phyloP scores from a whole-genome alignment of 2,888 invertebrate species.

The Drosophila colorata region DNA sequence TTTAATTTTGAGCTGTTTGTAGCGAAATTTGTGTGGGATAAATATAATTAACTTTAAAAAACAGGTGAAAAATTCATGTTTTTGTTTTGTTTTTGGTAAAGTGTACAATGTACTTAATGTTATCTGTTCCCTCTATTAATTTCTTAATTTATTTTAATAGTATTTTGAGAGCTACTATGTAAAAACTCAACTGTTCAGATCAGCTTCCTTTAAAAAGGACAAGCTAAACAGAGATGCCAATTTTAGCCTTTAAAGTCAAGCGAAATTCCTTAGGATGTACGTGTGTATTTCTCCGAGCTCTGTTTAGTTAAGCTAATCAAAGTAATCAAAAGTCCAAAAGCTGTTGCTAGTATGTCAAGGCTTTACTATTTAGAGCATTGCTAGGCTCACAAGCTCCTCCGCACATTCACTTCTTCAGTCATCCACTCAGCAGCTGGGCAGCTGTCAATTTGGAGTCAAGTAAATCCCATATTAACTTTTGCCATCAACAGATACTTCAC shows the following conservation, averaged over 20 bases:
- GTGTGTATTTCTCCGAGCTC: neutral
- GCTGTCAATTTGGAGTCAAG: constrained; percentile 32
- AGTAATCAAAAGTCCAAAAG: constrained; percentile 34
- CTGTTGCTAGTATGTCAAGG: constrained; percentile 25
- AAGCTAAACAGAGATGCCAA: too few species aligned
- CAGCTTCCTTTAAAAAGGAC: too few species aligned
- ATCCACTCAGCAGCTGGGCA: neutral
- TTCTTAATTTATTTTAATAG: too few species aligned
- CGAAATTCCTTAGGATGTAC: too few species aligned
- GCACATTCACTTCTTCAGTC: neutral
- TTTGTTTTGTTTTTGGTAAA: too few species aligned
- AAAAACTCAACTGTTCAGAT: too few species aligned
- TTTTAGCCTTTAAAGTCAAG: too few species aligned
- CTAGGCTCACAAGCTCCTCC: neutral
- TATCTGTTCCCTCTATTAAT: too few species aligned
- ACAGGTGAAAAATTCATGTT: too few species aligned
- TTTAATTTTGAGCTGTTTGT: neutral
- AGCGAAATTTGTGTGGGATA: neutral
- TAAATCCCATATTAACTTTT: constrained; percentile 45
- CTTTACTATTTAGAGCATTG: constrained; percentile 19
- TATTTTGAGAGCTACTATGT: too few species aligned
- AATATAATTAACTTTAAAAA: neutral
- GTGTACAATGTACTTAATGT: too few species aligned
- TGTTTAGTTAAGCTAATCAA: constrained; percentile 18
- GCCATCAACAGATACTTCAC: constrained; percentile 19